Conservation (phyloP, 1,140 invertebrate genomes). For the Tyrophagus putrescentiae region DNA sequence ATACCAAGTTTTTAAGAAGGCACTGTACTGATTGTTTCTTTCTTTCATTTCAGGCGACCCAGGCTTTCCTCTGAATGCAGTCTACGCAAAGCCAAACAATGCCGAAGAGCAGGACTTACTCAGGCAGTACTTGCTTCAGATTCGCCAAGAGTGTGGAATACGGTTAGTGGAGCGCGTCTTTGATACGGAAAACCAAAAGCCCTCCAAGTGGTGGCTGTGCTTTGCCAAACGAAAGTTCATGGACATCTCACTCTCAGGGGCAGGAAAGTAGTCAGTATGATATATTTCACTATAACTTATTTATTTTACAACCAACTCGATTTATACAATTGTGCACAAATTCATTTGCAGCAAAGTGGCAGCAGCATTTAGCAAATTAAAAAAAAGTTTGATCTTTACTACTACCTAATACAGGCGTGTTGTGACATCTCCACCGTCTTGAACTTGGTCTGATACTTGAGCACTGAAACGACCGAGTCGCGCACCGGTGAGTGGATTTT, state of each 20-base stretch:
- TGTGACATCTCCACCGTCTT: slow-evolving; percentile 15
- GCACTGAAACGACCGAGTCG: slow-evolving; percentile 49
- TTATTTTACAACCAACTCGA: background rate
- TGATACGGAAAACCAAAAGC: slow-evolving; percentile 71
- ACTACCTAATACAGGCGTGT: slow-evolving; percentile 36
- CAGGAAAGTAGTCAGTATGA: too few species aligned
- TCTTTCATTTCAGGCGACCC: slow-evolving; percentile 41
- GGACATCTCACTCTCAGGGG: slow-evolving; percentile 88
- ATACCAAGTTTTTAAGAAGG: background rate
- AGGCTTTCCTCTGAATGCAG: slow-evolving; percentile 91
- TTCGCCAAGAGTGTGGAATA: slow-evolving; percentile 82
- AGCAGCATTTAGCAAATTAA: too few species aligned
- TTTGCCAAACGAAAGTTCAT: slow-evolving; percentile 99
- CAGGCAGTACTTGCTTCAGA: slow-evolving; percentile 80
- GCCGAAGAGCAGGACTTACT: slow-evolving; percentile 69
- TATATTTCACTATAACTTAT: background rate
- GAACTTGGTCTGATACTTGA: slow-evolving; percentile 25
- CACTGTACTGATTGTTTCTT: background rate
- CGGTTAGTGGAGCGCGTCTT: slow-evolving; percentile 85
- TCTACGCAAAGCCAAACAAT: slow-evolving; percentile 75
- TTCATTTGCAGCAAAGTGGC: too few species aligned
- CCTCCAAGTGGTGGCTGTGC: slow-evolving; percentile 95
- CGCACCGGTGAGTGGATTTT: slow-evolving; percentile 78
- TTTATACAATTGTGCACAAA: background rate
- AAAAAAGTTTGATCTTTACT: slow-evolving; percentile 28